Evolutionary conservation across 2,888 invertebrate genomes (phyloP).

Genomic region (Pantelozetes paolii): DNA sequence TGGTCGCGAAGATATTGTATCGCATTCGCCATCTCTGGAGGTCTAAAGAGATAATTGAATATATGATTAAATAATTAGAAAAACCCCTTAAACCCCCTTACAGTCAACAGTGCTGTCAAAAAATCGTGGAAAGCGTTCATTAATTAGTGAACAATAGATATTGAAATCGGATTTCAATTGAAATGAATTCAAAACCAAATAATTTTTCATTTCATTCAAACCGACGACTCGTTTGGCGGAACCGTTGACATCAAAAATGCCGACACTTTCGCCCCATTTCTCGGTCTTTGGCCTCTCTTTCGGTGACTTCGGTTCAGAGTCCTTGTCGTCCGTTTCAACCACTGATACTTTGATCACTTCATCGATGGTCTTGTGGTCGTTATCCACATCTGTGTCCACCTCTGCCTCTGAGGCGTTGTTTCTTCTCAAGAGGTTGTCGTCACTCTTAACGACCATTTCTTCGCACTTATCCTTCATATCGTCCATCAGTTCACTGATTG

Average conservation of each 20-base stretch:
- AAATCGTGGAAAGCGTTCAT: not conserved
- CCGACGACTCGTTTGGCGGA: not conserved
- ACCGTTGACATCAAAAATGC: not conserved
- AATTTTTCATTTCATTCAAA: not conserved
- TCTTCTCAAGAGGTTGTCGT: too few species aligned
- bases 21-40: conserved; percentile 24
- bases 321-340: not conserved
- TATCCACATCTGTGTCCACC: not conserved
- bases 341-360: not conserved
- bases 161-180: not conserved
- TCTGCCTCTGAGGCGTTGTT: too few species aligned
- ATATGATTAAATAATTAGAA: not conserved
- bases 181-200: not conserved
- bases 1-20: not conserved
- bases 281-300: not conserved
- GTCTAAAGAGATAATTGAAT: not conserved
- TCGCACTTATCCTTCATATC: too few species aligned
- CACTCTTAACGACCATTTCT: too few species aligned
- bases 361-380: not conserved
- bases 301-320: not conserved
- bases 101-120: not conserved
- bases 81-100: not conserved
- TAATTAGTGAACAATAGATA: not conserved
- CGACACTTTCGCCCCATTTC: not conserved
- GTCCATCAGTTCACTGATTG: too few species aligned